A percentile compares a stretch with the other conserved stretches of the same genome.
phyloP scores from a whole-genome alignment of 2,888 invertebrate genomes.

The Drosophila gaucha region DNA sequence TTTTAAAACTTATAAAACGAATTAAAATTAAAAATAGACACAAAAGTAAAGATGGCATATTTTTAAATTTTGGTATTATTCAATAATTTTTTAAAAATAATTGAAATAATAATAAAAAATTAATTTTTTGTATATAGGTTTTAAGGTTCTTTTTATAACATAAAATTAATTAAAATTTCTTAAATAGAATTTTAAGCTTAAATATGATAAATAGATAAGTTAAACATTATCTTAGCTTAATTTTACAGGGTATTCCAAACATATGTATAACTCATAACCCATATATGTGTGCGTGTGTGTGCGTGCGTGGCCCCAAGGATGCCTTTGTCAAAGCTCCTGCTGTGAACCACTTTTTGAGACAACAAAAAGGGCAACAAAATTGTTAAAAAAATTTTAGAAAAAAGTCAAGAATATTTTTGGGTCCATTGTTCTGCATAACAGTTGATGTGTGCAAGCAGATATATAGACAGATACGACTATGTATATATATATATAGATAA shows the following conservation, averaged over 20 bases:
- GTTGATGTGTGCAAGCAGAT: conserved; percentile 26
- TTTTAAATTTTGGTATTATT: too few species aligned
- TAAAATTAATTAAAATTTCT: too few species aligned
- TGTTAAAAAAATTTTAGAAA: conserved; percentile 22
- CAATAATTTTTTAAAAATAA: too few species aligned
- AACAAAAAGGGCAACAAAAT: conserved; percentile 42
- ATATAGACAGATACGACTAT: background rate
- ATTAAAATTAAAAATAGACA: too few species aligned
- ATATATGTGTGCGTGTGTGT: background rate
- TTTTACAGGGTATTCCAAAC: conserved; percentile 14
- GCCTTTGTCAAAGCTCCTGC: conserved; percentile 48
- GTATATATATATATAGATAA: conserved; percentile 5
- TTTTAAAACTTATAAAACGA: too few species aligned
- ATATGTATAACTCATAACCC: conserved; percentile 5
- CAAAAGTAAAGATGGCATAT: too few species aligned
- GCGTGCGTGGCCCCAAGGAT: conserved; percentile 30
- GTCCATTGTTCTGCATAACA: conserved; percentile 45
- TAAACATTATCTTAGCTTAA: too few species aligned
- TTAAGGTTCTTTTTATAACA: too few species aligned
- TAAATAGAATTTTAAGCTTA: too few species aligned
- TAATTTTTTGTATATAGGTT: too few species aligned
- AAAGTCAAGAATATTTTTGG: conserved; percentile 24
- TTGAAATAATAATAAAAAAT: too few species aligned
- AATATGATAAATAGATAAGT: too few species aligned
- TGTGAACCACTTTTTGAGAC: conserved; percentile 25